phyloP scores from a whole-genome alignment of 2,113 vertebrate species.

The Malaclemys terrapin region DNA sequence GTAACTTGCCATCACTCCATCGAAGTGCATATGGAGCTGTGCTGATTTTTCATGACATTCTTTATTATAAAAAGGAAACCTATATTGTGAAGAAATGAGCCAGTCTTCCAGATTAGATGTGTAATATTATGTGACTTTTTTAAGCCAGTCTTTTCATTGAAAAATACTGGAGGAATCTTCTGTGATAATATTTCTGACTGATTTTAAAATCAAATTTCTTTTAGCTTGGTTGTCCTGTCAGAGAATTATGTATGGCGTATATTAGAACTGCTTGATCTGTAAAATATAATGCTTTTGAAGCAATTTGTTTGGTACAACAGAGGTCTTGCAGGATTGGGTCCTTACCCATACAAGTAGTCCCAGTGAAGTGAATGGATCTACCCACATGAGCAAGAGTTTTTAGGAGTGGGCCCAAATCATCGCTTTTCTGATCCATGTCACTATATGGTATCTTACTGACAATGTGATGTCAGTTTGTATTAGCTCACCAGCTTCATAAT shows the following conservation, averaged over 20 bases:
- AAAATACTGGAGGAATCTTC: background rate
- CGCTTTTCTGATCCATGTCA: background rate
- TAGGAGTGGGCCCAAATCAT: background rate
- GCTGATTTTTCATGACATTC: background rate
- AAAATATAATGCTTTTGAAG: background rate
- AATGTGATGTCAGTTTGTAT: background rate
- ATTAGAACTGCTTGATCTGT: background rate
- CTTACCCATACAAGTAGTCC: background rate
- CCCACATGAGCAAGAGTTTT: background rate
- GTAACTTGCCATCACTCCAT: background rate
- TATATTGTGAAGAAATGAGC: background rate
- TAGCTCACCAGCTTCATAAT: background rate
- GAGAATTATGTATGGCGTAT: background rate
- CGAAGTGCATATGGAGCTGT: background rate
- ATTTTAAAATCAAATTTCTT: background rate
- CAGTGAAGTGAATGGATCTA: background rate
- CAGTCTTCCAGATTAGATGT: background rate
- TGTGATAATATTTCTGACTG: background rate
- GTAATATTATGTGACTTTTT: rapidly evolving
- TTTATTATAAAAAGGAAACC: background rate
- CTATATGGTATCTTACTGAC: background rate
- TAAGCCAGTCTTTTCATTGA: background rate
- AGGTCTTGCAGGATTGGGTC: background rate
- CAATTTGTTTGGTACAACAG: background rate
- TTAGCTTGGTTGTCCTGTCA: background rate